Evolutionary conservation across 2,113 vertebrate species (phyloP).

Genomic region (Oxygymnocypris stewartii): DNA sequence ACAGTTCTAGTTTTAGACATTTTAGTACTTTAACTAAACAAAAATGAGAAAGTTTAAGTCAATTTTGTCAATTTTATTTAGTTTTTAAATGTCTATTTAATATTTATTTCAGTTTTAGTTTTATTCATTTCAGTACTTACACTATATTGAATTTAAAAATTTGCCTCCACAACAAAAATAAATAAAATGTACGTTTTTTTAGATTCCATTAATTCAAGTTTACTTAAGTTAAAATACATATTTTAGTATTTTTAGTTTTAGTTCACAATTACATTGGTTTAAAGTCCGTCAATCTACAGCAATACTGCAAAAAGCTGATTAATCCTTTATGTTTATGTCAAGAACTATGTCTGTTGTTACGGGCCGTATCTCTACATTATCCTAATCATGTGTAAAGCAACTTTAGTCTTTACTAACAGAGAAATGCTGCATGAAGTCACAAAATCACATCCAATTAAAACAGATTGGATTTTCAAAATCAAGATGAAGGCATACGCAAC

Average conservation of each 20-base stretch:
- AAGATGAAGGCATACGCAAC: neutral
- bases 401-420: neutral
- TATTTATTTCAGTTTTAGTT: too few relatives aligned
- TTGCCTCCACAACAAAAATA: neutral
- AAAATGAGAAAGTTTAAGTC: neutral
- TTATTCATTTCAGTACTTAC: too few relatives aligned
- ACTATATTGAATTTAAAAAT: neutral
- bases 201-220: too few relatives aligned
- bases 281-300: neutral
- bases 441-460: neutral
- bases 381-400: neutral
- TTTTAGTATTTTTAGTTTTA: neutral
- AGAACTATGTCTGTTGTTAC: neutral
- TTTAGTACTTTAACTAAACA: neutral
- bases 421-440: neutral
- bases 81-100: too few relatives aligned
- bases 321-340: neutral
- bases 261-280: neutral
- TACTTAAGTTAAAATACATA: neutral
- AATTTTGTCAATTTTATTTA: too few relatives aligned
- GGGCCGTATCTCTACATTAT: neutral
- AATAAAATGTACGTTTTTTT: too few relatives aligned
- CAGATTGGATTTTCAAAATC: too few relatives aligned
- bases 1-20: neutral
- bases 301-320: neutral